Evolutionary conservation across 2,113 vertebrate species (phyloP), one percentile per base, ranked within the genome.

Genomic region (Thalassarche chlororhynchos): DNA sequence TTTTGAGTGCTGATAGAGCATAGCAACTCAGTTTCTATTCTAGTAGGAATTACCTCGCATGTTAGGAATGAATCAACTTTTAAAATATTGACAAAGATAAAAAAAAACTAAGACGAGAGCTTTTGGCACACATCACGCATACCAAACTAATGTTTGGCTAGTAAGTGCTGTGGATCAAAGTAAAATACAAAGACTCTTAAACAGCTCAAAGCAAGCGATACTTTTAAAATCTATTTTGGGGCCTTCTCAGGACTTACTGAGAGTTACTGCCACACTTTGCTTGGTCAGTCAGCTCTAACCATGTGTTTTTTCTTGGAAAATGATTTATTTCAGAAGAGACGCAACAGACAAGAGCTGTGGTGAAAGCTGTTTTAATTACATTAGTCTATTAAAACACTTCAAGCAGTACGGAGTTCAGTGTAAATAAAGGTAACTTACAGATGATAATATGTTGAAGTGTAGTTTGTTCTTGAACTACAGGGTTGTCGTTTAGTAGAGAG

Each of bases 21-120:
- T 11, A 84, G 89, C 38, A 91, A 40, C 70, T 72, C 40, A 5
- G 32, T 70, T 87, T 36, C 81, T 91, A 36, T 94, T 83, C 40
- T 51, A 32, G 54, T 5, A 46, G 36, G 62, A 69, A 20, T 96
- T 82, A 88, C 61, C 47, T 97, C 91, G 88, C 21, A 1, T 5
- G 26, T 54, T 61, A 52, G 89, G 94, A 97, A 93, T 94, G 78
- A 91, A 84, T 91, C 82, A 49, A 26, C 78, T 90, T 85, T 0
- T 29, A 68, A 82, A 93, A 64, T 61, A 90, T 42, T 90, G 95
- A 88, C 93, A 88, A 87, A 88, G 75, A 74, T 93, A 42, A 87
- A 46, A 87, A 57, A 34, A 80, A 40, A 21, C 11, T 23, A 46
- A 55, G 89, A 36, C 6, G 6, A 72, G 81, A 76, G 28, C 1